Evolutionary conservation across 92 coral and sea anemone genomes (phyloP), one percentile per base, ranked within the genome.

Genomic region (Epizoanthus illoricatus): DNA sequence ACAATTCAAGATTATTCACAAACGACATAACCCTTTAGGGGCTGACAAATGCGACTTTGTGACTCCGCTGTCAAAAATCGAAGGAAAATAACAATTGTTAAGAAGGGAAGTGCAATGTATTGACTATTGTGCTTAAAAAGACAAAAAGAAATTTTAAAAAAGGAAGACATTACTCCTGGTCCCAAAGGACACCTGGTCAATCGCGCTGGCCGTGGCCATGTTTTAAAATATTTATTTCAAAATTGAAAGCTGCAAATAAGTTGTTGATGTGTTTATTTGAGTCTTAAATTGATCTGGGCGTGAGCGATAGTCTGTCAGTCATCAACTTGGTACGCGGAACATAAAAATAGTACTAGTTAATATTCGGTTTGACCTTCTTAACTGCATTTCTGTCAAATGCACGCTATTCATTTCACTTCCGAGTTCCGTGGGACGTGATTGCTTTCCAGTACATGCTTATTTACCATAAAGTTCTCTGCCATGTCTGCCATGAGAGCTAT

Each of bases 381-480:
- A 42, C 11, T n/a, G n/a, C 49, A 13, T 39, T 33, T 75, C 54
- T 21, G 64, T 63, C 16, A 78, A 78, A 78, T 49, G 33, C 71
- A 63, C 19, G 71, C 69, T 78, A 78, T 78, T 59, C 20, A 64
- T 78, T 78, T 78, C 82, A 78, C 82, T 78, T 78, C 82, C 82
- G 71, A 15, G 21, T 78, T 78, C 82, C 82, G 71, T 21, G 21
- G 82, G 23, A 78, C 82, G 82, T 63, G 82, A 78, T 78, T 74
- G 23, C 41, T 4, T 74, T 17, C 63, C 59, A 74, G 47, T 74
- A 66, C 56, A 52, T 7, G 15, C 55, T 49, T 10, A 74, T 15
- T 56, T 78, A 33, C 18, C 82, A 78, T 33, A 21, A 19, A 28
- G 36, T 28, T 28, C 36, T 28, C 2, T 28, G 36, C 36, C 45